Evolutionary conservation across 2,797 vertebrate genomes (phyloP), one percentile per base, ranked within the genome.

Genomic region (Sciurus vulgaris): DNA sequence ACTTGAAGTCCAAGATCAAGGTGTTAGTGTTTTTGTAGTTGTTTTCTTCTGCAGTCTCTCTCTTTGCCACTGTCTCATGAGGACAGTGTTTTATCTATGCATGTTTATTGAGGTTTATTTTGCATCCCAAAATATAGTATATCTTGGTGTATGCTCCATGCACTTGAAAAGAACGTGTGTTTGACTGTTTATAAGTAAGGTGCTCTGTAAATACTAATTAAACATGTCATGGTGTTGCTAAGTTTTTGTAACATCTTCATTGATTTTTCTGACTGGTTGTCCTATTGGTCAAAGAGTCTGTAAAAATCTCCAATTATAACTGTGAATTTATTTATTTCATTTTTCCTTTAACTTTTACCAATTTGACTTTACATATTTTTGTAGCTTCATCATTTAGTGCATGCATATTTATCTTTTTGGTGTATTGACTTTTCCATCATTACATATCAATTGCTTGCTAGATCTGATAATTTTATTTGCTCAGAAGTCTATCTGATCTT

Each of bases 331-430:
- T 18, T 61, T 88, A 4, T 82, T 95, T 83, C 49, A 5, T 82
- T 95, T 83, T 41, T 85, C 15, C 8, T 95, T 88, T 59, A 9
- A 47, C 5, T 84, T 89, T 15, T 63, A 26, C 30, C 14, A 26
- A 13, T 95, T 95, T 86, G 14, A 44, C 33, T 86, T 96, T 73
- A 61, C 4, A 26, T 79, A 59, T 83, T 84, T 91, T 26, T 87
- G 0, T 17, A 73, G 22, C 12, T 70, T 24, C 49, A 1, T 83
- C 67, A 61, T 87, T 86, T 88, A 38, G 12, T 65, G 7, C 20
- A 63, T 47, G 61, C 1, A n/a, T 67, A 70, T 38, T 38, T 38
- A 38, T 38, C 38, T 38, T 38, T 38, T 38, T 59, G 35, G 3
- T 33, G 3, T 76, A 59, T 33, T 74, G 72, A 61, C 24, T 86